phyloP scores from a whole-genome alignment of 2,797 vertebrate genomes.

The Poecile montanus region DNA sequence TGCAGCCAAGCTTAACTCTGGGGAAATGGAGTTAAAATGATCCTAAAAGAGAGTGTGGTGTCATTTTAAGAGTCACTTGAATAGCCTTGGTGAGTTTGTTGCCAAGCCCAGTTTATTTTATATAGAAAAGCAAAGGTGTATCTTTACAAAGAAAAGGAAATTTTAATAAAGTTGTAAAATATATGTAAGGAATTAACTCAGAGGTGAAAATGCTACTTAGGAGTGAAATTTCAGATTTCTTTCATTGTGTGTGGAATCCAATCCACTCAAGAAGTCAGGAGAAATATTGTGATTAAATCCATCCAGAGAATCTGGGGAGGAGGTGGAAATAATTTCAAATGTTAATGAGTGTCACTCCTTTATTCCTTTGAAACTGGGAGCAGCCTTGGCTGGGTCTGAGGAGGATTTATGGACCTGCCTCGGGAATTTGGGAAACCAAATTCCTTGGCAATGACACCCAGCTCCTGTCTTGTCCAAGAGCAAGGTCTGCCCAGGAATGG shows the following conservation, averaged over 20 bases:
- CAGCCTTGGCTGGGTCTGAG: background rate
- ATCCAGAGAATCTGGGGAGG: background rate
- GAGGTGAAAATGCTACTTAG: conserved; percentile 25
- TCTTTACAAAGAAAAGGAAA: background rate
- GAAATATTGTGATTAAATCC: background rate
- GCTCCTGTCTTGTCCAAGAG: background rate
- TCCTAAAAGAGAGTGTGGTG: conserved; percentile 5
- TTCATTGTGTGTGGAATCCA: background rate
- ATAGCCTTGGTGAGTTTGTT: background rate
- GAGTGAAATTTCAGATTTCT: background rate
- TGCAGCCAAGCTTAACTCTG: background rate
- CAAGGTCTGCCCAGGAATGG: conserved; percentile 6
- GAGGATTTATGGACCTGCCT: background rate
- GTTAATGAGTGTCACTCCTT: background rate
- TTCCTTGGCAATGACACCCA: conserved; percentile 8
- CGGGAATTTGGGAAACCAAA: background rate
- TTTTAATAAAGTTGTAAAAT: background rate
- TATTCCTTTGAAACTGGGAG: conserved; percentile 6
- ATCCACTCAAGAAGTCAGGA: background rate
- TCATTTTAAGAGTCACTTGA: background rate
- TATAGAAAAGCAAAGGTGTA: background rate
- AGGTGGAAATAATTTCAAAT: background rate
- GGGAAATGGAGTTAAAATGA: background rate
- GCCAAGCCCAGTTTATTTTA: background rate
- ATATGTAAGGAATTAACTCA: background rate